These are phyloP conservation scores for Melinaea marsaeus DNA, from an alignment of 2,888 invertebrate species.

Conservation along the genomic window DNA sequence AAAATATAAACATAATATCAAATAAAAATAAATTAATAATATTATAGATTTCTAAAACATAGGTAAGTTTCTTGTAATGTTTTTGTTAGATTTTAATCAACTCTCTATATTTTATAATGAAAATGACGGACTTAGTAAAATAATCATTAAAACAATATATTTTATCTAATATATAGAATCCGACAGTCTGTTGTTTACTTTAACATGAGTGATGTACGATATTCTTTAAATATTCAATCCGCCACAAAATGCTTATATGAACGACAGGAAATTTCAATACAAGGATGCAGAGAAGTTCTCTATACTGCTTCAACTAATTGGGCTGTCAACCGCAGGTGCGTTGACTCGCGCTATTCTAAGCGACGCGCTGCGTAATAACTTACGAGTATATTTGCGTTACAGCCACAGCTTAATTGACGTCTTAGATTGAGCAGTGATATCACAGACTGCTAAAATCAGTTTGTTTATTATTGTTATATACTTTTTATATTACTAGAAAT, in stretches of 20 bases:
- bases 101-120: no score
- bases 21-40: no score
- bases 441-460: slow-evolving; percentile 19
- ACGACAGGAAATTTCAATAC: slow-evolving; percentile 33
- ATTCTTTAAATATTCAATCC: slow-evolving; percentile 3
- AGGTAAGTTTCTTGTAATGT: no score
- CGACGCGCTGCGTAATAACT: slow-evolving; percentile 47
- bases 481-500: background rate
- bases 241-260: slow-evolving; percentile 32
- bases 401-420: slow-evolving; percentile 43
- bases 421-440: slow-evolving; percentile 18
- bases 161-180: no score
- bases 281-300: slow-evolving; percentile 40
- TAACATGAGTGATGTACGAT: background rate
- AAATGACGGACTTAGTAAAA: no score
- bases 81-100: no score
- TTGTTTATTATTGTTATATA: background rate
- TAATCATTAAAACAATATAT: no score
- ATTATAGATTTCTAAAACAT: no score
- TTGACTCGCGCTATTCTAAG: slow-evolving; percentile 37
- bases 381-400: slow-evolving; percentile 46
- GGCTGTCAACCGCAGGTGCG: slow-evolving; percentile 70
- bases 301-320: slow-evolving; percentile 58
- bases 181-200: background rate
- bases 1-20: no score